Evolutionary conservation across 1,140 invertebrate genomes (phyloP).

Genomic region (Sycophaga agraensis): DNA sequence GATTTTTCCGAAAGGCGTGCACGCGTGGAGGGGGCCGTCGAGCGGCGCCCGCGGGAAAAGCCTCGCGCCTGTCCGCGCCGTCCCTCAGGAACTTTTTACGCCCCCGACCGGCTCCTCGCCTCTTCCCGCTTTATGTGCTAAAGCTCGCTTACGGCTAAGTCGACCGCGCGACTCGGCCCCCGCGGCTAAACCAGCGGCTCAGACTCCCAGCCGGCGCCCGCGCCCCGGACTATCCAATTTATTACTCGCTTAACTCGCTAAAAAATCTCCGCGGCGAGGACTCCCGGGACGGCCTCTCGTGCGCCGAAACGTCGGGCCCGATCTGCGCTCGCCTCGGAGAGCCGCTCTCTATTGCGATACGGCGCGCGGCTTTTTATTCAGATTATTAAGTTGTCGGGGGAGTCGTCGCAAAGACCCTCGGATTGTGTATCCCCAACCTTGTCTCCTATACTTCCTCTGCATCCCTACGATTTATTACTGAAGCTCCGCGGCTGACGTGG

Average conservation of each 20-base stretch:
- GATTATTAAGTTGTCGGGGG: constrained; percentile 14
- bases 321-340: too few relatives aligned
- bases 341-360: too few relatives aligned
- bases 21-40: too few relatives aligned
- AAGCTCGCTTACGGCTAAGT: constrained; percentile 23
- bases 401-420: too few relatives aligned
- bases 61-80: constrained; percentile 19
- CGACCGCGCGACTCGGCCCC: not conserved
- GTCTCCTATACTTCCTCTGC: too few relatives aligned
- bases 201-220: not conserved
- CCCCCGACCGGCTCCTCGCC: not conserved
- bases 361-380: constrained; percentile 3
- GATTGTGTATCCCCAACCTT: too few relatives aligned
- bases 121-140: too few relatives aligned
- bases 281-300: constrained; percentile 18
- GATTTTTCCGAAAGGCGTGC: too few relatives aligned
- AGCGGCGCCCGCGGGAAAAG: too few relatives aligned
- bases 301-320: constrained; percentile 27
- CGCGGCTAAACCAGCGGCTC: not conserved
- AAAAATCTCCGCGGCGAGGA: constrained; percentile 31
- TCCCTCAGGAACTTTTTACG: constrained; percentile 7
- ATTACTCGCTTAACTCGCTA: constrained; percentile 27
- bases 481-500: too few relatives aligned
- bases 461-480: too few relatives aligned
- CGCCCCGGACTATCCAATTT: constrained; percentile 24